Evolutionary conservation across 2,797 vertebrate species (phyloP).

Genomic region (Tarsius wallacei): DNA sequence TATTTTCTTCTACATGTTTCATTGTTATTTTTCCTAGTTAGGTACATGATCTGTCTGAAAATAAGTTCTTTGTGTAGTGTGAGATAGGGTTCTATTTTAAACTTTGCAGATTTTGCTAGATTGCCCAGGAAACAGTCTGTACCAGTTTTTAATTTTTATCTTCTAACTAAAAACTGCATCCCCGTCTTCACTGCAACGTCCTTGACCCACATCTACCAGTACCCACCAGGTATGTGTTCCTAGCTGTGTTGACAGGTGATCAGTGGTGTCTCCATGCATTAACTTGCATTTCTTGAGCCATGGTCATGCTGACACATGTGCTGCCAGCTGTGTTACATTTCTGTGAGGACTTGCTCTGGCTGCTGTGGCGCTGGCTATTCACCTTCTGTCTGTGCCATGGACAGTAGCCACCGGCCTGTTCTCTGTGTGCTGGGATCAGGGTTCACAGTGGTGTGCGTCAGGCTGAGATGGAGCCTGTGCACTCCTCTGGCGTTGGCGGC

Average conservation of each 20-base stretch:
- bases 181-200: rapidly evolving
- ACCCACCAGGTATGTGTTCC: not conserved
- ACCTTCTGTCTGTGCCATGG: rapidly evolving
- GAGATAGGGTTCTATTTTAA: not conserved
- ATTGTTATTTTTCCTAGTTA: too few species aligned
- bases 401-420: not conserved
- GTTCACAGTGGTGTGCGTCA: rapidly evolving
- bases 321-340: not conserved
- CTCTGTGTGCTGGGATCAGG: not conserved
- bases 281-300: not conserved
- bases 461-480: not conserved
- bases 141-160: not conserved
- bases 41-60: not conserved
- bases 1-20: not conserved
- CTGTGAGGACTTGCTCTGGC: not conserved
- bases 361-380: rapidly evolving
- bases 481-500: not conserved
- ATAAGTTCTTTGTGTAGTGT: not conserved
- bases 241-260: too few species aligned
- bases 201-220: too few species aligned
- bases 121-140: not conserved
- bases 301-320: not conserved
- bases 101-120: not conserved
- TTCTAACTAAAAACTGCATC: not conserved
- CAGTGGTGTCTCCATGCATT: not conserved